These are phyloP conservation scores for Phymatocera aterrima DNA, from an alignment of 2,888 invertebrate species.

Conservation along the genomic window DNA sequence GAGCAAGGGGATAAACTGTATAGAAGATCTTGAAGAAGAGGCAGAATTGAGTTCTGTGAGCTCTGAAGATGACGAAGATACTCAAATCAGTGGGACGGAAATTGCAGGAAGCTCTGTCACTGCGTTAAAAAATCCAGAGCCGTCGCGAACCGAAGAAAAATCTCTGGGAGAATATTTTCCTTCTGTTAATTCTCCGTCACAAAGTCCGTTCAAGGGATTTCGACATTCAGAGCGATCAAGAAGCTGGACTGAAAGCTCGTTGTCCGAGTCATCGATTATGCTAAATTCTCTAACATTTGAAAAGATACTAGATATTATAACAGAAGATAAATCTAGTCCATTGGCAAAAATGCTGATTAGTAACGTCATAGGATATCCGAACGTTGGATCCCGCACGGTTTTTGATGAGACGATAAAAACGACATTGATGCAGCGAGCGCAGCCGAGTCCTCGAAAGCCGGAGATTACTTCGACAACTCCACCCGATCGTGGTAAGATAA, in stretches of 20 bases:
- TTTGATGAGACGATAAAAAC: neutral
- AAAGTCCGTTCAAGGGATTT: slow-evolving; percentile 29
- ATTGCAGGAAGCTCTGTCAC: neutral
- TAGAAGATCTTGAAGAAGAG: neutral
- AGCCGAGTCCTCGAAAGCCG: neutral
- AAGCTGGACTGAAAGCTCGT: neutral
- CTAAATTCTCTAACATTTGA: slow-evolving; percentile 66
- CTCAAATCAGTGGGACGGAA: neutral
- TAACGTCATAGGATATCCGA: slow-evolving; percentile 67
- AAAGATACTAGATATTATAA: slow-evolving; percentile 66
- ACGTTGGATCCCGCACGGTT: slow-evolving; percentile 57
- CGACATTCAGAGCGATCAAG: neutral
- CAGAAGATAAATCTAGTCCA: slow-evolving; percentile 65
- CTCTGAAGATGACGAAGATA: neutral
- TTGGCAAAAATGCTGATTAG: slow-evolving; percentile 68
- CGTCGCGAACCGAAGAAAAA: neutral
- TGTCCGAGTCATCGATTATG: neutral
- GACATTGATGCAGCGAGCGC: too few relatives aligned
- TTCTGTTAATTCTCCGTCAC: neutral
- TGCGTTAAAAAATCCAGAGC: neutral
- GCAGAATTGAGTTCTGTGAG: neutral
- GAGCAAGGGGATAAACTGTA: neutral
- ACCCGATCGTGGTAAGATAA: neutral
- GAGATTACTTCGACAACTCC: neutral
- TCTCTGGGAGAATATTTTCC: neutral